A percentile compares a stretch with the other conserved stretches of the same genome.
Conservation (phyloP, 2,113 vertebrate genomes). For the Trogon surrucura region DNA sequence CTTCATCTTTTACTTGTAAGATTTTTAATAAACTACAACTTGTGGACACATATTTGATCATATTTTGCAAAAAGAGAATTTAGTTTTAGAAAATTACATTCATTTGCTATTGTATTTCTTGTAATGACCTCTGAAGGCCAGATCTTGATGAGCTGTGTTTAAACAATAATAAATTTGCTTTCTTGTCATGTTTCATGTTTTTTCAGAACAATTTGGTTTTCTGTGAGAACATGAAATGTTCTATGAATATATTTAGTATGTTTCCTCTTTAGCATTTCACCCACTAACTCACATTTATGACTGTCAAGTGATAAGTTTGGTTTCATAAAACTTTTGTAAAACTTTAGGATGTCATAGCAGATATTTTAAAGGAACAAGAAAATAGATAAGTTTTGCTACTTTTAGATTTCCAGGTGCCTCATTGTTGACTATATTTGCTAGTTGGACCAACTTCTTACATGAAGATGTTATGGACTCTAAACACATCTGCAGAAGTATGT, state of each 20-base stretch:
- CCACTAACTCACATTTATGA: neutral
- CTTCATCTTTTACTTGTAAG: neutral
- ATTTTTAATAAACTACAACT: slow-evolving; percentile 7
- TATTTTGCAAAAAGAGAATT: neutral
- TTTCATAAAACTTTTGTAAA: neutral
- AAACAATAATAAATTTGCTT: neutral
- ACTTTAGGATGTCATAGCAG: neutral
- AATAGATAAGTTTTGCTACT: neutral
- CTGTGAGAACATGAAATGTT: neutral
- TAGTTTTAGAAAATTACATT: neutral
- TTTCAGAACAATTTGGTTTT: neutral
- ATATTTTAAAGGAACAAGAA: neutral
- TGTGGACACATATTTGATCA: neutral
- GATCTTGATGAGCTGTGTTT: neutral
- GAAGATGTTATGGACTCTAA: neutral
- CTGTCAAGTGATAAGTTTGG: neutral
- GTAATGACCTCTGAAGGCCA: neutral
- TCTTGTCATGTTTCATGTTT: neutral
- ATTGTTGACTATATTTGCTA: neutral
- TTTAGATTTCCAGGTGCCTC: neutral
- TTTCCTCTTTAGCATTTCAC: neutral
- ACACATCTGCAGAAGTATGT: neutral
- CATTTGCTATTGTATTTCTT: neutral
- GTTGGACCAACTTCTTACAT: neutral
- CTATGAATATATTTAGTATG: neutral